phyloP scores from a whole-genome alignment of 2,113 vertebrate genomes.

The Paramormyrops kingsleyae region DNA sequence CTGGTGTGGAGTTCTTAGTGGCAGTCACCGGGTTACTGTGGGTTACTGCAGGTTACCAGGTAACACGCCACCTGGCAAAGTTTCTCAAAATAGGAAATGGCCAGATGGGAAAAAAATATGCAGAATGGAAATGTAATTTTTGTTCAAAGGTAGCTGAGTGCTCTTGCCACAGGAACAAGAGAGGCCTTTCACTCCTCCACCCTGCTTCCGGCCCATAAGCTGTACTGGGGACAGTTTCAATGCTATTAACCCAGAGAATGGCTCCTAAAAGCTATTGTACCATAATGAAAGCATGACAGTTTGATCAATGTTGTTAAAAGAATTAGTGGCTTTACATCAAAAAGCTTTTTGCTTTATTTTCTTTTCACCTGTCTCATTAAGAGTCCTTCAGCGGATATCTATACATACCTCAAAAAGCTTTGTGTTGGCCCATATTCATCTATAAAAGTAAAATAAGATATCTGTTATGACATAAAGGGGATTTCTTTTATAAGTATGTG shows the following conservation, averaged over 20 bases:
- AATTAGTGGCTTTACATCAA: slow-evolving; percentile 97
- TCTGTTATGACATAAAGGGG: slow-evolving; percentile 50
- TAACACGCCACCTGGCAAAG: not conserved
- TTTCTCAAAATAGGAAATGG: not conserved
- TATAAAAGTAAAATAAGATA: slow-evolving; percentile 51
- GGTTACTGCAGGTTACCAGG: not conserved
- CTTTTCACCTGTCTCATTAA: slow-evolving; percentile 79
- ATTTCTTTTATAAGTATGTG: slow-evolving; percentile 45
- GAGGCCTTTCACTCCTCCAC: not conserved
- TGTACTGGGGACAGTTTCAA: slow-evolving; percentile 57
- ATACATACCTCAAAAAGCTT: slow-evolving; percentile 75
- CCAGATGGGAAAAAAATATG: not conserved
- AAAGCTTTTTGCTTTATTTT: slow-evolving; percentile 75
- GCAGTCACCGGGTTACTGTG: not conserved
- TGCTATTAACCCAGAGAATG: slow-evolving; percentile 80
- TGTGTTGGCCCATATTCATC: slow-evolving; percentile 66
- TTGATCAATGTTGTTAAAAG: slow-evolving; percentile 91
- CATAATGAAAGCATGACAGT: slow-evolving; percentile 92
- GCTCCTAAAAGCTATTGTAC: slow-evolving; percentile 89
- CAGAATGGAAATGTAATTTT: not conserved
- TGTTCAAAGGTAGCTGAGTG: not conserved
- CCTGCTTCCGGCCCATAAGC: not conserved
- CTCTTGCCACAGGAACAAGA: not conserved
- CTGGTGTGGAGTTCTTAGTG: not conserved
- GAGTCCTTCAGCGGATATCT: slow-evolving; percentile 89